Percentiles rank a stretch among this genome's conserved stretches.
Evolutionary conservation across 2,797 vertebrate genomes (phyloP).

Genomic region (Lepus oiostolus): DNA sequence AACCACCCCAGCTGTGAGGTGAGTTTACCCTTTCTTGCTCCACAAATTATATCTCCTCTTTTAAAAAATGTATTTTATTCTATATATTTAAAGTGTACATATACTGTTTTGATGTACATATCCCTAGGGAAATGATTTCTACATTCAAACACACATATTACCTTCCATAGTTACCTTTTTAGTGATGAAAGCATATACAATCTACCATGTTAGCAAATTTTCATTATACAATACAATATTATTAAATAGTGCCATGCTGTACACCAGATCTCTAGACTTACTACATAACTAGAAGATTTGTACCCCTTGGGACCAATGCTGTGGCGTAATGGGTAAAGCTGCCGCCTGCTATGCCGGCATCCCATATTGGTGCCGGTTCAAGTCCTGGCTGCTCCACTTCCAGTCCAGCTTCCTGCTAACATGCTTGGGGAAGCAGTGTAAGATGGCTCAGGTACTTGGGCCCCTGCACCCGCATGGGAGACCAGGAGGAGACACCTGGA

Average conservation of each 20-base stretch:
- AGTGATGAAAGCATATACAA: background rate
- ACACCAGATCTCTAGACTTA: background rate
- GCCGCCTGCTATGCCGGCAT: too few species aligned
- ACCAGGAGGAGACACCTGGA: too few species aligned
- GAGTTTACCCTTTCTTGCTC: background rate
- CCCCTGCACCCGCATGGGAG: too few species aligned
- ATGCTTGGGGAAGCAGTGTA: too few species aligned
- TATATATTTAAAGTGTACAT: background rate
- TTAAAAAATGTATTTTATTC: background rate
- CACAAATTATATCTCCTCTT: background rate
- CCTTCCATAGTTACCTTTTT: background rate
- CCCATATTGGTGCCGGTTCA: too few species aligned
- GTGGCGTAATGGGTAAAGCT: too few species aligned
- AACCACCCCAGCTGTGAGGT: background rate
- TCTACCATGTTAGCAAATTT: background rate
- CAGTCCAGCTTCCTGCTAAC: too few species aligned
- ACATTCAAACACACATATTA: background rate
- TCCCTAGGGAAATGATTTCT: background rate
- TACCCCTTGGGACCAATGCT: too few species aligned
- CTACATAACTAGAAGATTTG: background rate
- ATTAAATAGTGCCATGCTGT: background rate
- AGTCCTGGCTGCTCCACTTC: too few species aligned
- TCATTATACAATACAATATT: background rate
- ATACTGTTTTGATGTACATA: background rate
- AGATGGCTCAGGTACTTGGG: too few species aligned